Percentiles rank a stretch among this genome's conserved stretches.
These are phyloP conservation scores for Orchestes rusci DNA, from an alignment of 2,888 invertebrate genomes.

Conservation along the genomic window DNA sequence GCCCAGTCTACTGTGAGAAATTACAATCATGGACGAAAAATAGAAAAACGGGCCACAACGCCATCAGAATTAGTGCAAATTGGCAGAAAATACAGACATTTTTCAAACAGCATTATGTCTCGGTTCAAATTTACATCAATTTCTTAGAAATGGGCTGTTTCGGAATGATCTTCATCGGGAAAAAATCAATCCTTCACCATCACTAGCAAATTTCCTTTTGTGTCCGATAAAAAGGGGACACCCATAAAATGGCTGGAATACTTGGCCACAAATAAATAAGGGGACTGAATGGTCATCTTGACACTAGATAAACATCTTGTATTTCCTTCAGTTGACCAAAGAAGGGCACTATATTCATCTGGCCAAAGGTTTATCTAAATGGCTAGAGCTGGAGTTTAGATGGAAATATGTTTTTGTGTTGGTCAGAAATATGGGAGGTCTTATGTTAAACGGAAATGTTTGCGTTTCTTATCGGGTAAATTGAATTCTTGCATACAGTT, in stretches of 20 bases:
- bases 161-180: no score
- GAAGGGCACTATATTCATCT: constrained; percentile 34
- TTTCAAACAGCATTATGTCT: constrained; percentile 19
- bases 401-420: constrained; percentile 38
- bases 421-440: no score
- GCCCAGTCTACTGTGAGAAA: constrained; percentile 40
- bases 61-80: constrained; percentile 46
- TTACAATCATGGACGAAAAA: constrained; percentile 45
- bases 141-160: no score
- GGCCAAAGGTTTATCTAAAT: constrained; percentile 22
- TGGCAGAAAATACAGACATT: constrained; percentile 43
- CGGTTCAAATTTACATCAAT: no score
- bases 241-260: constrained; percentile 13
- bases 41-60: constrained; percentile 44
- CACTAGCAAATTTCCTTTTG: constrained; percentile 21
- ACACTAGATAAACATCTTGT: constrained; percentile 41
- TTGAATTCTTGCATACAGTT: no score
- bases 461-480: no score
- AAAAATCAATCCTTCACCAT: no score
- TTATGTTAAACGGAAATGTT: no score
- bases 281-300: constrained; percentile 19
- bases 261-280: constrained; percentile 21
- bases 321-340: constrained; percentile 44
- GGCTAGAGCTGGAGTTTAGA: constrained; percentile 28
- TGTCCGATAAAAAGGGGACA: constrained; percentile 20